phyloP scores from a whole-genome alignment of 2,888 invertebrate genomes.

The Boloria euphrosyne region DNA sequence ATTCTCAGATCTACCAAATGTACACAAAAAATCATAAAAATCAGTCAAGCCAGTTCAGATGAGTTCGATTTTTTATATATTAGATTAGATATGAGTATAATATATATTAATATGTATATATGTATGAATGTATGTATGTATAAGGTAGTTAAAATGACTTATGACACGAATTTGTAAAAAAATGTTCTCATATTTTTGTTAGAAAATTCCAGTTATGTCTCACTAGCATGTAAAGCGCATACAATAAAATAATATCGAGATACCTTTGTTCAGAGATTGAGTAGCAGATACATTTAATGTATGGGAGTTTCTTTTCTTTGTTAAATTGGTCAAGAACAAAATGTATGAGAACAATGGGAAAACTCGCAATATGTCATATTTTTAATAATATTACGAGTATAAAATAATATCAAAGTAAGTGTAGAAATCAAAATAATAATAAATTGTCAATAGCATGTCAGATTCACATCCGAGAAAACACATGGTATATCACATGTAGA shows the following conservation, averaged over 20 bases:
- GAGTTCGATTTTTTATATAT: too few relatives aligned
- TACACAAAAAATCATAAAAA: too few relatives aligned
- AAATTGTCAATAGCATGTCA: too few relatives aligned
- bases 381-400: constrained; percentile 4
- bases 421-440: too few relatives aligned
- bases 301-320: constrained; percentile 29
- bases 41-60: too few relatives aligned
- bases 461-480: too few relatives aligned
- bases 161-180: background rate
- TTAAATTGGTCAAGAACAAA: constrained; percentile 31
- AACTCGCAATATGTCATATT: constrained; percentile 14
- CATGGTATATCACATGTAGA: too few relatives aligned
- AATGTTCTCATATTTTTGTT: background rate
- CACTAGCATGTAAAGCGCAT: background rate
- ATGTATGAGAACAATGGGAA: constrained; percentile 20
- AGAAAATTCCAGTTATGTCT: background rate
- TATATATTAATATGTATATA: too few relatives aligned
- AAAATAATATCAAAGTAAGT: background rate
- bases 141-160: too few relatives aligned
- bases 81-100: too few relatives aligned
- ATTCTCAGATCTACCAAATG: too few relatives aligned
- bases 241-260: constrained; percentile 33
- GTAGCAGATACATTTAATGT: constrained; percentile 28
- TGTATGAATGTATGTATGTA: too few relatives aligned
- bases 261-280: constrained; percentile 29